phyloP scores from a whole-genome alignment of 2,797 vertebrate genomes.

The Echiichthys vipera region DNA sequence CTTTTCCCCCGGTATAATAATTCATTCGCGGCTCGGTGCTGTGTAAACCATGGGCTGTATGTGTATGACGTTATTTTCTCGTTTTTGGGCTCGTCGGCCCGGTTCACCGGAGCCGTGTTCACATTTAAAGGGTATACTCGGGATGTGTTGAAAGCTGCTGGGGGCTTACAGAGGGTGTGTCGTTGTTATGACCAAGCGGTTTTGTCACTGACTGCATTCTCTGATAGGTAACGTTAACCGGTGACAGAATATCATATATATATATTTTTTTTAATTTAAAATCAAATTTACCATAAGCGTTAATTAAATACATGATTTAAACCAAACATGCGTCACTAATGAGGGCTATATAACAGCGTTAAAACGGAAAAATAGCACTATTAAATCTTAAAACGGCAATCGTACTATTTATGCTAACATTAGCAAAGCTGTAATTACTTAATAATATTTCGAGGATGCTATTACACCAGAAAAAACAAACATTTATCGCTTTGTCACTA shows the following conservation, averaged over 20 bases:
- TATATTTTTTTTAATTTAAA: too few relatives aligned
- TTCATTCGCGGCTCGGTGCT: conserved; percentile 12
- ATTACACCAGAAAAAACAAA: neutral
- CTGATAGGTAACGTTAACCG: conserved; percentile 15
- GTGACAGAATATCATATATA: conserved; percentile 11
- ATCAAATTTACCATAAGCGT: too few relatives aligned
- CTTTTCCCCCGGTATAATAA: neutral
- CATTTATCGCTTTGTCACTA: conserved; percentile 13
- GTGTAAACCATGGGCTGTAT: neutral
- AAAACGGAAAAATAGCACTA: neutral
- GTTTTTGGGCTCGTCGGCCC: conserved; percentile 1
- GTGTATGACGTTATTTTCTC: neutral
- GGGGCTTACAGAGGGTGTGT: conserved; percentile 80
- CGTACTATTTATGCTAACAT: conserved; percentile 1
- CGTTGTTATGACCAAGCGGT: conserved; percentile 72
- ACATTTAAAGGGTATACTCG: conserved; percentile 27
- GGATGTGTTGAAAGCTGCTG: conserved; percentile 47
- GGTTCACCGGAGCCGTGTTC: conserved; percentile 26
- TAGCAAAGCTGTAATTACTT: neutral
- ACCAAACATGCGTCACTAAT: neutral
- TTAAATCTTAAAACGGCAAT: too few relatives aligned
- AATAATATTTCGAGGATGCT: neutral
- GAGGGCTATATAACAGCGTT: neutral
- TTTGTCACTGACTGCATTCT: conserved; percentile 66
- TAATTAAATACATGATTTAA: too few relatives aligned